Conservation (phyloP, 2,113 vertebrate genomes). For the Ranitomeya imitator region DNA sequence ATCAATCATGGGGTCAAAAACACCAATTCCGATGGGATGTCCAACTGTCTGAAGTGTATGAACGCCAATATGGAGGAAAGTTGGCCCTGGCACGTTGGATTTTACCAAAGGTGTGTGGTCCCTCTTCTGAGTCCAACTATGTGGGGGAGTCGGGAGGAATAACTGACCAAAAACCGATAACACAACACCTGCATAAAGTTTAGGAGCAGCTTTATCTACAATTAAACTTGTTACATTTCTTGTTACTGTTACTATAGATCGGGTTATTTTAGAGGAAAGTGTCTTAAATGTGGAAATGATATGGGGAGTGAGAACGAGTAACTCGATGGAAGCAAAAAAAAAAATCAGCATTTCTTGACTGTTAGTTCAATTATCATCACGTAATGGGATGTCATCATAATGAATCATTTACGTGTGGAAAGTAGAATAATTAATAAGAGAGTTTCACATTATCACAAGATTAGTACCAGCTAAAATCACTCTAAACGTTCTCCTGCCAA, state of each 20-base stretch:
- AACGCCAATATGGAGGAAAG: too few relatives aligned
- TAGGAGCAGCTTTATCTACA: too few relatives aligned
- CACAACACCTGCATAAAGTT: too few relatives aligned
- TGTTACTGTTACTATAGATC: background rate
- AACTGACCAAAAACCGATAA: background rate
- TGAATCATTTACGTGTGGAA: background rate
- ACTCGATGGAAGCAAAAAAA: too few relatives aligned
- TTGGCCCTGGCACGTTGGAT: too few relatives aligned
- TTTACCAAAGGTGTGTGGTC: too few relatives aligned
- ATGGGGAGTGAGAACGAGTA: background rate
- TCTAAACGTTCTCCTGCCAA: conserved; percentile 4
- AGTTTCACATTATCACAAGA: background rate
- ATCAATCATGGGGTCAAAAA: too few relatives aligned
- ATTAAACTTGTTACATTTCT: too few relatives aligned
- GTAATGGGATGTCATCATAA: background rate
- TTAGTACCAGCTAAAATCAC: background rate
- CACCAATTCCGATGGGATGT: too few relatives aligned
- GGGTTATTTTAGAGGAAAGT: background rate
- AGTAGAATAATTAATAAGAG: background rate
- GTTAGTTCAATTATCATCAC: background rate
- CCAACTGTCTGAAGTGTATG: too few relatives aligned
- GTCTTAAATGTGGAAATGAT: background rate
- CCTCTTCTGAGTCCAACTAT: too few relatives aligned
- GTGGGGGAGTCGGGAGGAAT: background rate
- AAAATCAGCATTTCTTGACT: background rate